phyloP scores from a whole-genome alignment of 2,113 vertebrate species.

The Ceyx margarethae region DNA sequence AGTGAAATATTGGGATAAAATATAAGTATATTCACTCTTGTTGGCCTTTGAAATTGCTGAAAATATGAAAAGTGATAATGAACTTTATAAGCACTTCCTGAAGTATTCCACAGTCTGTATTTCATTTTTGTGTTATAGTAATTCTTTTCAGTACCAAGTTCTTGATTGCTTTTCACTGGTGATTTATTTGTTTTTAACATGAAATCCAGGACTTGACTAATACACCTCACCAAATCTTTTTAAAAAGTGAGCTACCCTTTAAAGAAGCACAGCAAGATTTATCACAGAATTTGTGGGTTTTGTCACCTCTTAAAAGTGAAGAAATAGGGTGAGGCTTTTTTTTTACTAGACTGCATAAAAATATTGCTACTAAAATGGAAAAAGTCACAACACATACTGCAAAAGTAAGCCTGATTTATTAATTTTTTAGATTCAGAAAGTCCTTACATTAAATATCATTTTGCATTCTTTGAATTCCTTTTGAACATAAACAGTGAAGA shows the following conservation, averaged over 20 bases:
- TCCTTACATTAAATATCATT: neutral
- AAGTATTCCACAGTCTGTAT: neutral
- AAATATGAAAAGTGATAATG: constrained; percentile 46
- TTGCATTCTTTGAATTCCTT: neutral
- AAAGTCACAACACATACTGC: neutral
- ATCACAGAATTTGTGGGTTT: neutral
- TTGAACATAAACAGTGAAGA: neutral
- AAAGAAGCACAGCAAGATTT: neutral
- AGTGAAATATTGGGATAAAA: constrained; percentile 20
- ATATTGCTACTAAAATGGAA: neutral
- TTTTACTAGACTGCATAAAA: neutral
- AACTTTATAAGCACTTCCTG: neutral
- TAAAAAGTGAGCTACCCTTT: neutral
- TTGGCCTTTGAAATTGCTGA: neutral
- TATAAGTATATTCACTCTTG: neutral
- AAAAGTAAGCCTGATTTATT: neutral
- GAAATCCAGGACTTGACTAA: neutral
- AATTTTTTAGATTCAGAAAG: neutral
- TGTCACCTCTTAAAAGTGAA: neutral
- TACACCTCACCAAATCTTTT: neutral
- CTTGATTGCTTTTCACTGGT: neutral
- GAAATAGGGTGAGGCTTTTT: rapidly evolving
- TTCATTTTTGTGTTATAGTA: neutral
- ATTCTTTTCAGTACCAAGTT: neutral
- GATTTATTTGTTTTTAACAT: constrained; percentile 24